Conservation (phyloP, 2,888 invertebrate species). For the Mesorhabditis belari region DNA sequence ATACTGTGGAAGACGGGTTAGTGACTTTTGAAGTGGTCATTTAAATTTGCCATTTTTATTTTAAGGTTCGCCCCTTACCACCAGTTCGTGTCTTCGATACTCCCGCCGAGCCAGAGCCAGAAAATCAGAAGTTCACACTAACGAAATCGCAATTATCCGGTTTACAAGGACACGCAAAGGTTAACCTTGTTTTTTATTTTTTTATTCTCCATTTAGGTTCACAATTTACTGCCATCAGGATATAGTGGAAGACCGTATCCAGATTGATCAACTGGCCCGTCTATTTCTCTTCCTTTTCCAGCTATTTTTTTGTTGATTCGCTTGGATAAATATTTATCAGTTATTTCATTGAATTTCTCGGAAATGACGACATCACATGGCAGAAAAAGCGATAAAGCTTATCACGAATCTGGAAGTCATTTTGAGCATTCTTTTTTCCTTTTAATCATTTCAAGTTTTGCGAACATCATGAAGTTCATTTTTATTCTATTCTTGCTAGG, state of each 20-base stretch:
- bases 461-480: too few species aligned
- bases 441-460: too few species aligned
- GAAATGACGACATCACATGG: too few species aligned
- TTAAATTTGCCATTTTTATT: not conserved
- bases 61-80: conserved; percentile 40
- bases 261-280: not conserved
- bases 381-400: too few species aligned
- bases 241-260: conserved; percentile 32
- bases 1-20: conserved; percentile 45
- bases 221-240: conserved; percentile 37
- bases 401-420: too few species aligned
- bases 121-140: conserved; percentile 38
- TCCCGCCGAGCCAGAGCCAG: conserved; percentile 28
- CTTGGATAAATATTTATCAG: too few species aligned
- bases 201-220: too few species aligned
- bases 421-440: too few species aligned
- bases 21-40: not conserved
- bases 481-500: too few species aligned
- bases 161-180: conserved; percentile 35
- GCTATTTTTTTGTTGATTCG: too few species aligned
- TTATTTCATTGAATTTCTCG: too few species aligned
- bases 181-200: too few species aligned
- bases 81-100: conserved; percentile 43
- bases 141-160: conserved; percentile 36
- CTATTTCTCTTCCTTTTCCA: not conserved